Percentiles rank a stretch among this genome's conserved stretches.
phyloP scores from a whole-genome alignment of 2,888 invertebrate species.

The Drosophila austrosaltans region DNA sequence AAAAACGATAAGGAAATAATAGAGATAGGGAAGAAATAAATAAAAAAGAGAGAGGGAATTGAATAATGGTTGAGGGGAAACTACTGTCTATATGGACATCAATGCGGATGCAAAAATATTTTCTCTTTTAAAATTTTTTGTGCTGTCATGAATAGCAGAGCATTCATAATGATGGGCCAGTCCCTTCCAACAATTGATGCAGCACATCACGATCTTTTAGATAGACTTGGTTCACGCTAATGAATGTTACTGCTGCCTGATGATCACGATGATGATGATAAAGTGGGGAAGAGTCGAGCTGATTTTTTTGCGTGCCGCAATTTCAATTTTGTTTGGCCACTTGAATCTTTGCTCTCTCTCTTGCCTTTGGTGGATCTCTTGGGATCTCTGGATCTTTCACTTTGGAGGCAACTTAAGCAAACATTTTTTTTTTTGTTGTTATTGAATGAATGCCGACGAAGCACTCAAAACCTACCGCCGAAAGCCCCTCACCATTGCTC shows the following conservation, averaged over 20 bases:
- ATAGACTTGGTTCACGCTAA: slow-evolving; percentile 69
- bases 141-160: slow-evolving; percentile 17
- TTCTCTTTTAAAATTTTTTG: neutral
- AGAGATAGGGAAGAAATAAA: neutral
- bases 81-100: neutral
- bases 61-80: neutral
- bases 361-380: slow-evolving; percentile 18
- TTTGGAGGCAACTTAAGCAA: slow-evolving; percentile 72
- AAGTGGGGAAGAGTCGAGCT: slow-evolving; percentile 53
- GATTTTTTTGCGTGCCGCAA: slow-evolving; percentile 76
- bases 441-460: slow-evolving; percentile 50
- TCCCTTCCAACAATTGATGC: slow-evolving; percentile 12
- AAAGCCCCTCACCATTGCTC: slow-evolving; percentile 24
- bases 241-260: slow-evolving; percentile 53
- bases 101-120: slow-evolving; percentile 16
- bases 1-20: neutral
- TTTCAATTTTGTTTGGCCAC: slow-evolving; percentile 76
- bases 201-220: slow-evolving; percentile 62
- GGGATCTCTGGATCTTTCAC: slow-evolving; percentile 54
- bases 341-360: slow-evolving; percentile 51
- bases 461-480: slow-evolving; percentile 28
- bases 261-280: slow-evolving; percentile 54
- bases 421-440: slow-evolving; percentile 72
- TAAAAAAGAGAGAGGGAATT: neutral
- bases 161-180: slow-evolving; percentile 10